phyloP scores from a whole-genome alignment of 2,113 vertebrate genomes.

The Propithecus coquereli region DNA sequence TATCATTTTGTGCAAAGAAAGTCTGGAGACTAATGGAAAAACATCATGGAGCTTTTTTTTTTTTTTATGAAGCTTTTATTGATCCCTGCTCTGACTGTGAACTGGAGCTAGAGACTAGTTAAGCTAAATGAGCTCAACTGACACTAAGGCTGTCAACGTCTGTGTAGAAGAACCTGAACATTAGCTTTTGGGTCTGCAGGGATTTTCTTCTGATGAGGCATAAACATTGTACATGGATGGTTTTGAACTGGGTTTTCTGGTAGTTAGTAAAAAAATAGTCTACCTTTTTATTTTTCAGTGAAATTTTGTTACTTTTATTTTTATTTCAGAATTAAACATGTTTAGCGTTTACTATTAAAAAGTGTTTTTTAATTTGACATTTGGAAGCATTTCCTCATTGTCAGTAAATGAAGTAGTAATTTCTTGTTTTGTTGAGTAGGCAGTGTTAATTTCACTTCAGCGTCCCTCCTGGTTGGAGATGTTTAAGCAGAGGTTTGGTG shows the following conservation, averaged over 20 bases:
- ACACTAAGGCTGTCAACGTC: not conserved
- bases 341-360: slow-evolving; percentile 16
- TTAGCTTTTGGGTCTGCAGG: not conserved
- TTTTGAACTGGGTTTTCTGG: not conserved
- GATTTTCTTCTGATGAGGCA: not conserved
- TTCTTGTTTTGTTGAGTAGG: slow-evolving; percentile 2
- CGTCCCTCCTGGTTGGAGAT: not conserved
- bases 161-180: not conserved
- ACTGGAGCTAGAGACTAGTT: not conserved
- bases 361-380: not conserved
- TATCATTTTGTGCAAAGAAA: slow-evolving; percentile 30
- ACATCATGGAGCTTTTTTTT: not conserved
- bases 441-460: not conserved
- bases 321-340: not conserved
- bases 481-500: not conserved
- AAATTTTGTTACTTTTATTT: not conserved
- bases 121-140: slow-evolving; percentile 31
- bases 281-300: not conserved
- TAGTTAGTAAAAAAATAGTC: not conserved
- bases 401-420: not conserved
- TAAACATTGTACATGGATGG: not conserved
- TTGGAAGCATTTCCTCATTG: not conserved
- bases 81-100: slow-evolving; percentile 16
- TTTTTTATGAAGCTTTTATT: not conserved
- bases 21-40: not conserved